These are phyloP conservation scores for Dione juno DNA, from an alignment of 2,888 invertebrate genomes.

Conservation along the genomic window DNA sequence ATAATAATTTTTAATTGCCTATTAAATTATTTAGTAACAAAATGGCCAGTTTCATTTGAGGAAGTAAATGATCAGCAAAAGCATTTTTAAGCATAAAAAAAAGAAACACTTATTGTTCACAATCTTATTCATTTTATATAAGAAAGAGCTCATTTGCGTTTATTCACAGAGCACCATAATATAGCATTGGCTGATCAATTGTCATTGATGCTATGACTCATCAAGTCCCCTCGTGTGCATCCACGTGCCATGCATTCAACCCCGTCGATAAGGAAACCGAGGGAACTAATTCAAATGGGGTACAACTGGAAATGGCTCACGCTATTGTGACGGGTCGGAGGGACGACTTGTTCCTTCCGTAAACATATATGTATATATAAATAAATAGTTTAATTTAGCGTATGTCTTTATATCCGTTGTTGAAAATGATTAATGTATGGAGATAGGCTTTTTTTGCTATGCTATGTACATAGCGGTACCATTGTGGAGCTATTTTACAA, in stretches of 20 bases:
- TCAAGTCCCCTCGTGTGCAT: conserved; percentile 53
- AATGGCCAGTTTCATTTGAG: too few species aligned
- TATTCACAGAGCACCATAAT: conserved; percentile 32
- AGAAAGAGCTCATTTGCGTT: not conserved
- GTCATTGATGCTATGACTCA: conserved; percentile 53
- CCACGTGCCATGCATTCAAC: conserved; percentile 51
- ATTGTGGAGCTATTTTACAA: too few species aligned
- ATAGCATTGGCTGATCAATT: conserved; percentile 35
- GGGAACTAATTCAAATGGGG: conserved; percentile 79
- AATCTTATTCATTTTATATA: not conserved
- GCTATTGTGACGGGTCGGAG: conserved; percentile 74
- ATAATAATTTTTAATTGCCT: too few species aligned
- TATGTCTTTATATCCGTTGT: not conserved
- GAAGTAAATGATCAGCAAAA: too few species aligned
- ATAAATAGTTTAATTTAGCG: conserved; percentile 1
- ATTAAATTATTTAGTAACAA: too few species aligned
- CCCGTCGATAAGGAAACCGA: conserved; percentile 71
- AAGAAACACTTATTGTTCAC: not conserved
- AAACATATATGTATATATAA: too few species aligned
- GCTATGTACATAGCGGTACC: too few species aligned
- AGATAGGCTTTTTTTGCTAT: too few species aligned
- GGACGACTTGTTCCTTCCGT: conserved; percentile 53
- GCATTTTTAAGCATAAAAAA: too few species aligned
- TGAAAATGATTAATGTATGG: not conserved
- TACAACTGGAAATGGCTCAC: conserved; percentile 79